These are phyloP conservation scores for Orgyia antiqua DNA, from an alignment of 2,888 invertebrate genomes.

Conservation along the genomic window DNA sequence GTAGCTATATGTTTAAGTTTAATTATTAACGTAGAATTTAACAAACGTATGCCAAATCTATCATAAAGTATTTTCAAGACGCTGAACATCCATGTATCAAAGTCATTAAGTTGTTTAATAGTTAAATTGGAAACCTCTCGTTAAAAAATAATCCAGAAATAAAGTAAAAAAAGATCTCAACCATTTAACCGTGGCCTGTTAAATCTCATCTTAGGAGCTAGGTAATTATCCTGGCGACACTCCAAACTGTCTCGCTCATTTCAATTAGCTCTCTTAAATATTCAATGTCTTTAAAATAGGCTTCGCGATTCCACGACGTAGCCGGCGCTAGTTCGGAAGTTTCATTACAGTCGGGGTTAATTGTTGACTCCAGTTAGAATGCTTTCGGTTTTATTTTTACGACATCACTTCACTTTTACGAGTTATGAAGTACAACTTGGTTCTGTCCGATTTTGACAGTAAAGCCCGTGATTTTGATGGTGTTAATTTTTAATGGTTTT, in stretches of 20 bases:
- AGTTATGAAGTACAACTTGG: constrained; percentile 46
- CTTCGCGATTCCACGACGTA: constrained; percentile 55
- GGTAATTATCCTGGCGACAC: constrained; percentile 77
- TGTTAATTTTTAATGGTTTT: constrained; percentile 27
- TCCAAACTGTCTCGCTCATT: constrained; percentile 77
- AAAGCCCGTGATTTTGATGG: constrained; percentile 32
- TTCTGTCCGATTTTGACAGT: constrained; percentile 43
- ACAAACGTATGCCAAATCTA: too few relatives aligned
- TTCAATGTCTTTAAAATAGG: constrained; percentile 78
- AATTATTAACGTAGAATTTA: too few relatives aligned
- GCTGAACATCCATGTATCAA: too few relatives aligned
- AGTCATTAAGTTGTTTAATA: too few relatives aligned
- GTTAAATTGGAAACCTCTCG: too few relatives aligned
- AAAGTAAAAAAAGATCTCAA: constrained; percentile 17
- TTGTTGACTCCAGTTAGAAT: constrained; percentile 62
- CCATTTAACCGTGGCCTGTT: constrained; percentile 69
- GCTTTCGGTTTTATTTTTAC: constrained; percentile 61
- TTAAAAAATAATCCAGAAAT: constrained; percentile 20
- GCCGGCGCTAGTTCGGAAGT: constrained; percentile 63
- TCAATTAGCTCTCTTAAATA: constrained; percentile 78
- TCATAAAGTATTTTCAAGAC: too few relatives aligned
- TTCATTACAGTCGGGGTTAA: constrained; percentile 67
- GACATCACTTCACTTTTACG: constrained; percentile 50
- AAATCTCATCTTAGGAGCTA: constrained; percentile 74
- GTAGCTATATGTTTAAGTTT: too few relatives aligned